A percentile compares a stretch with the other conserved stretches of the same genome.
Conservation (phyloP, 2,113 vertebrate species). For the Forbesichthys papilliferus region DNA sequence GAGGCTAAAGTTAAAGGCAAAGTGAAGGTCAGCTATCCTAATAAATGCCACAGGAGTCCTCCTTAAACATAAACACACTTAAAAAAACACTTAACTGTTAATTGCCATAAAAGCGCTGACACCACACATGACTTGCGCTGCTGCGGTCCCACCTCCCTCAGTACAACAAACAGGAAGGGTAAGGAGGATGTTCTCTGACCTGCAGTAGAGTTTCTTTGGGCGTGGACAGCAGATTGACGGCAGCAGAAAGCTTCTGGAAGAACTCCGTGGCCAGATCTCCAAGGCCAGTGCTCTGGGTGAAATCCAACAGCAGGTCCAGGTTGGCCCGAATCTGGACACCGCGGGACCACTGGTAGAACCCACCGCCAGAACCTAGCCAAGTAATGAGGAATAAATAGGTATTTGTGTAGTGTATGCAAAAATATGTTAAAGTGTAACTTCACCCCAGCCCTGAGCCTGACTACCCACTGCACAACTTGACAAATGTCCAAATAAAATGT, state of each 20-base stretch:
- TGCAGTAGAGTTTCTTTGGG: constrained; percentile 79
- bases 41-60: constrained; percentile 1
- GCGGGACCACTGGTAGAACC: constrained; percentile 79
- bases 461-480: too few species aligned
- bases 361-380: constrained; percentile 66
- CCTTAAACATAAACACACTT: constrained; percentile 14
- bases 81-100: neutral
- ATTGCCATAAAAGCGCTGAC: constrained; percentile 11
- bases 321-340: constrained; percentile 80
- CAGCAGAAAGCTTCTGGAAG: constrained; percentile 78
- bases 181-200: constrained; percentile 59
- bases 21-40: neutral
- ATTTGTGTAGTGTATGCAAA: too few species aligned
- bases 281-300: constrained; percentile 73
- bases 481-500: too few species aligned
- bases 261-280: constrained; percentile 69
- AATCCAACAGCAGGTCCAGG: constrained; percentile 80
- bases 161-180: constrained; percentile 54
- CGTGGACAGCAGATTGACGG: constrained; percentile 80
- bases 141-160: neutral
- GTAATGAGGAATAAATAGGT: too few species aligned
- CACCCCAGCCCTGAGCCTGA: too few species aligned
- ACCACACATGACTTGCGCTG: neutral
- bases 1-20: too few species aligned
- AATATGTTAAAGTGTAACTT: too few species aligned